Evolutionary conservation across 2,888 invertebrate species (phyloP), one percentile per base, ranked within the genome.

Genomic region (Baccha elongata): DNA sequence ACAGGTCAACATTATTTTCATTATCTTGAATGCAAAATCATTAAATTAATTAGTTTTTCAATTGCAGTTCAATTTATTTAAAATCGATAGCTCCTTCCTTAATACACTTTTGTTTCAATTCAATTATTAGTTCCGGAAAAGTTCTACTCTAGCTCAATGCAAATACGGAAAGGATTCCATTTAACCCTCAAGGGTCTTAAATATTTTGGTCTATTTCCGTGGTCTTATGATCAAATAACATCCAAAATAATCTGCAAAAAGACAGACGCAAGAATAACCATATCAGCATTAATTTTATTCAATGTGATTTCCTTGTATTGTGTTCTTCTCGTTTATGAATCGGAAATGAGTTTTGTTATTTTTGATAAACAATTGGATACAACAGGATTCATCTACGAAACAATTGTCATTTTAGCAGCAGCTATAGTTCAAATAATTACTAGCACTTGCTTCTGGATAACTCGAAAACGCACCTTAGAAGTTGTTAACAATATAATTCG

Each of bases 131-230:
- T 32, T 32, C 8, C 8, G 29, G 8, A 6, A 26, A 11, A 21
- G 11, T 79, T 15, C 62, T 79, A 42, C 3, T 53, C 7, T 69
- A 74, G 23, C 62, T 17, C n/a, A 74, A 84, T 1, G 68, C 46
- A 19, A 75, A 75, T 64, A 26, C 44, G 2, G 52, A 75, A 75
- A 55, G 55, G 15, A 32, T 48, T 32, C 8, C 8, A 7, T 32
- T 32, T 32, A 32, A 8, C 29, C 1, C 29, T 32, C 8, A 32
- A 32, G 29, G 8, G 29, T 32, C 8, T 32, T 7, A 32, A 32
- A 32, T 32, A 32, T 8, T 8, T 32, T 8, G 29, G 29, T 32
- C 29, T 32, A 32, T 32, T 32, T 32, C 29, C 29, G 2, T 32
- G 29, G 29, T 32, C 29, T 8, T 32, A 8, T 7, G 29, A 32